These are phyloP conservation scores for Nebria ingens DNA, from an alignment of 1,140 invertebrate species.

Conservation along the genomic window DNA sequence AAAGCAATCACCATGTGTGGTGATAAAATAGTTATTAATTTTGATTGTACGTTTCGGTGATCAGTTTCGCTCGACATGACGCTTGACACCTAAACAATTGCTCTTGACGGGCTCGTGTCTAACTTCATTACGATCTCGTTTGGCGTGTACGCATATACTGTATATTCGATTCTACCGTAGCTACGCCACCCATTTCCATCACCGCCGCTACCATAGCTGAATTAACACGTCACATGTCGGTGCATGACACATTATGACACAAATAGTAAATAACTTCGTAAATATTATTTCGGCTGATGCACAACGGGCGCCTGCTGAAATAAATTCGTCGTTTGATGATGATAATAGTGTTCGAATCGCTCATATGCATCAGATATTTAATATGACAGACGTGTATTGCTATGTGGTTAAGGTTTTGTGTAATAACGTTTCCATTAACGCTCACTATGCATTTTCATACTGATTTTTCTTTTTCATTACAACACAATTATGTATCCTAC, in stretches of 20 bases:
- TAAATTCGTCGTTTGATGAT: constrained; percentile 1
- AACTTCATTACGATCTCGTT: constrained; percentile 3
- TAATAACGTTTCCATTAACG: too few relatives aligned
- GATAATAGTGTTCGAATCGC: too few relatives aligned
- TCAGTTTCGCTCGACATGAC: not conserved
- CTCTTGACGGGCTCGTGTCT: not conserved
- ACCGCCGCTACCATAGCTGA: too few relatives aligned
- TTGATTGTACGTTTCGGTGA: not conserved
- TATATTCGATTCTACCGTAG: not conserved
- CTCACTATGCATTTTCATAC: too few relatives aligned
- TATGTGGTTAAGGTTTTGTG: too few relatives aligned
- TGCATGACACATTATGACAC: not conserved
- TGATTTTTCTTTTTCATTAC: too few relatives aligned
- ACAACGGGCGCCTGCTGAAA: not conserved
- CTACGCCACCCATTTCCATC: too few relatives aligned
- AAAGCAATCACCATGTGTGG: not conserved
- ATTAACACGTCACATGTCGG: constrained; percentile 2
- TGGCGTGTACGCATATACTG: not conserved
- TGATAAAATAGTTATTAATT: not conserved
- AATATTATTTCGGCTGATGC: constrained; percentile 2
- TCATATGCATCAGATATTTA: too few relatives aligned
- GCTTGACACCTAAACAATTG: constrained; percentile 2
- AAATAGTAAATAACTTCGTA: constrained; percentile 2
- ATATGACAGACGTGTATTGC: not conserved
- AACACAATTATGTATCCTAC: too few relatives aligned